Evolutionary conservation across 2,888 invertebrate genomes (phyloP).

Genomic region (Diadromus collaris): DNA sequence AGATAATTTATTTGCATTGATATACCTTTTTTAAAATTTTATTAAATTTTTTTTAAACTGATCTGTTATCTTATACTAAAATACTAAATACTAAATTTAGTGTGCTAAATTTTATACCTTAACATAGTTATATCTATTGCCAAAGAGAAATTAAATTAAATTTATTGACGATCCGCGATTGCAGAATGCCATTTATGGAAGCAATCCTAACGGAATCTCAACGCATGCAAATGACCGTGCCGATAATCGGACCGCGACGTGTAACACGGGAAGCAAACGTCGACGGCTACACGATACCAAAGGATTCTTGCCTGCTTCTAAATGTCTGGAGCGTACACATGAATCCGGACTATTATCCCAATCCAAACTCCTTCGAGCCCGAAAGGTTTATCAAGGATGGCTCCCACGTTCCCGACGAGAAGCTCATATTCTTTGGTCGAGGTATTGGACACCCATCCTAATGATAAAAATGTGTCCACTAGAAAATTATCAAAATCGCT

Average conservation of each 20-base stretch:
- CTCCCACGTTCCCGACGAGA: slow-evolving; percentile 69
- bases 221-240: slow-evolving; percentile 79
- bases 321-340: slow-evolving; percentile 82
- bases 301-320: slow-evolving; percentile 81
- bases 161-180: slow-evolving; percentile 38
- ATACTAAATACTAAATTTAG: too few relatives aligned
- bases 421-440: slow-evolving; percentile 78
- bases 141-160: too few relatives aligned
- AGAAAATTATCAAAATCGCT: background rate
- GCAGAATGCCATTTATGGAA: slow-evolving; percentile 80
- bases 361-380: slow-evolving; percentile 84
- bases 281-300: slow-evolving; percentile 82
- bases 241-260: slow-evolving; percentile 81
- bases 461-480: background rate
- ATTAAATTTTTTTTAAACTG: background rate
- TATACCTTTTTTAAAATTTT: background rate
- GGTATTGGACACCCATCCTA: slow-evolving; percentile 70
- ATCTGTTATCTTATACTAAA: too few relatives aligned
- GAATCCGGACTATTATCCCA: slow-evolving; percentile 83
- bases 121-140: too few relatives aligned
- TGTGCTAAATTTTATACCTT: too few relatives aligned
- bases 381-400: slow-evolving; percentile 83
- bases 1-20: too few relatives aligned
- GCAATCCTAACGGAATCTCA: slow-evolving; percentile 81
- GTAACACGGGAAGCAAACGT: slow-evolving; percentile 82